Percentiles rank a stretch among this genome's conserved stretches.
Evolutionary conservation across 2,113 vertebrate genomes (phyloP).

Genomic region (Gnathonemus longibarbis): DNA sequence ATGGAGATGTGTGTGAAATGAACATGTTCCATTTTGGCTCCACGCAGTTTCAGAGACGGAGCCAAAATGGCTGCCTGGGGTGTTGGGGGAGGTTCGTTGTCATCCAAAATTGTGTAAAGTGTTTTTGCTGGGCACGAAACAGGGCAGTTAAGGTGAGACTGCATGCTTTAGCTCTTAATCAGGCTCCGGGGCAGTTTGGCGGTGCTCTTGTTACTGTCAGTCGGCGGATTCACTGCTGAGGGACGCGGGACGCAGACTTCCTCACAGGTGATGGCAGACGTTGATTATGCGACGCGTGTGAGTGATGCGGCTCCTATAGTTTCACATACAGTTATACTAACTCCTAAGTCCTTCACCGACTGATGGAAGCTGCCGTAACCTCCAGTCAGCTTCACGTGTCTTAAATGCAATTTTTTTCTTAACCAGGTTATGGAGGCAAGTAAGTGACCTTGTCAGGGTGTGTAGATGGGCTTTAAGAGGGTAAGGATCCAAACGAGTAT

Average conservation of each 20-base stretch:
- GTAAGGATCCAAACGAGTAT: not conserved
- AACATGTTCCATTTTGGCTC: not conserved
- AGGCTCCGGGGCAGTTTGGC: constrained; percentile 38
- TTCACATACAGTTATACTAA: not conserved
- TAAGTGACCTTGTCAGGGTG: not conserved
- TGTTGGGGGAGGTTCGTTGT: not conserved
- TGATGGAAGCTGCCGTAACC: not conserved
- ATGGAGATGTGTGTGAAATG: not conserved
- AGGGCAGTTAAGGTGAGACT: constrained; percentile 29
- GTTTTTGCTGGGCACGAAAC: not conserved
- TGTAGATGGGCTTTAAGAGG: not conserved
- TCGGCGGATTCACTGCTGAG: constrained; percentile 35
- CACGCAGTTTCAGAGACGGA: not conserved
- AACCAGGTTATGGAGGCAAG: not conserved
- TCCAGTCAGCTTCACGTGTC: not conserved
- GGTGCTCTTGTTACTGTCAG: constrained; percentile 39
- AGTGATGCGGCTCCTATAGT: not conserved
- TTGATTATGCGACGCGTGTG: not conserved
- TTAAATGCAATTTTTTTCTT: not conserved
- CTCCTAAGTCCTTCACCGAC: not conserved
- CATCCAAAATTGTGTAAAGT: not conserved
- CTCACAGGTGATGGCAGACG: not conserved
- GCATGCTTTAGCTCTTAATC: constrained; percentile 52
- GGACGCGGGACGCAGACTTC: constrained; percentile 15
- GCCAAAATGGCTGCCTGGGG: constrained; percentile 1